Percentiles rank a stretch among this genome's conserved stretches.
Conservation (phyloP, 2,888 invertebrate genomes). For the Acleris holmiana region DNA sequence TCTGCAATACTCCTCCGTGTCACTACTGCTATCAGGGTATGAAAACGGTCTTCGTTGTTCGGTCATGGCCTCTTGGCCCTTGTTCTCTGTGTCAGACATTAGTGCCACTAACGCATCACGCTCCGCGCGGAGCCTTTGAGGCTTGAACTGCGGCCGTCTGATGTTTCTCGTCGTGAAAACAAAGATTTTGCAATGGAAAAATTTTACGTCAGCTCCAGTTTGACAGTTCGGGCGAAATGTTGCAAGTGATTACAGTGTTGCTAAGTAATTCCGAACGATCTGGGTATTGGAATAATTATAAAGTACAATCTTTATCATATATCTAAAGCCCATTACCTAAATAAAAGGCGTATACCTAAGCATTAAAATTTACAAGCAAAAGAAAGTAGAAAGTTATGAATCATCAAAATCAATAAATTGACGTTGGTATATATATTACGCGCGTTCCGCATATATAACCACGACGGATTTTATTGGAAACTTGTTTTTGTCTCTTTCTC, state of each 20-base stretch:
- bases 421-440: constrained; percentile 11
- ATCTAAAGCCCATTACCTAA: not conserved
- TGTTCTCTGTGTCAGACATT: constrained; percentile 74
- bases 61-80: constrained; percentile 72
- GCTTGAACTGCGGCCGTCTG: constrained; percentile 43
- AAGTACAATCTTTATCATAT: not conserved
- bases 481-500: constrained; percentile 17
- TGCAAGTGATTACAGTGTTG: constrained; percentile 8
- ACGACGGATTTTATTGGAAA: constrained; percentile 4
- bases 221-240: constrained; percentile 31
- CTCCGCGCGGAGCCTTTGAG: constrained; percentile 47
- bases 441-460: constrained; percentile 8
- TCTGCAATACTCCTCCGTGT: constrained; percentile 92
- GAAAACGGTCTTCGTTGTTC: constrained; percentile 73
- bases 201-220: constrained; percentile 34
- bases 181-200: constrained; percentile 34
- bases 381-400: constrained; percentile 16
- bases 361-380: not conserved
- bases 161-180: constrained; percentile 43
- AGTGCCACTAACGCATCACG: constrained; percentile 74
- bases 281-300: not conserved
- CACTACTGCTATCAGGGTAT: constrained; percentile 90
- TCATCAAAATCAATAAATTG: constrained; percentile 34
- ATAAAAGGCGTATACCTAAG: not conserved
- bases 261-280: not conserved